A percentile compares a stretch with the other conserved stretches of the same genome.
phyloP scores from a whole-genome alignment of 2,797 vertebrate genomes.

The Gymnopithys bicolor region DNA sequence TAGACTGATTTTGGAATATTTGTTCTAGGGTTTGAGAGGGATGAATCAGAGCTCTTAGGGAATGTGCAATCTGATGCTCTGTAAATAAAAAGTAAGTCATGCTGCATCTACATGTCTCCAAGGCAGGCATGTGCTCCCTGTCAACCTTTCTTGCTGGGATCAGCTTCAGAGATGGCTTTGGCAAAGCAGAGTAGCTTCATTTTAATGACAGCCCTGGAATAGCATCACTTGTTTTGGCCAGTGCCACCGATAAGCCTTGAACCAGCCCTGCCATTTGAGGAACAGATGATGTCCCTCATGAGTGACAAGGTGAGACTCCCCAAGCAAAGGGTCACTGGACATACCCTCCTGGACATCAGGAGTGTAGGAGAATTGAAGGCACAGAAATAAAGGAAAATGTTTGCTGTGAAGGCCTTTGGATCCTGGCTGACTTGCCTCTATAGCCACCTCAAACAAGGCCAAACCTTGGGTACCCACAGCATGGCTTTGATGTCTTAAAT shows the following conservation, averaged over 20 bases:
- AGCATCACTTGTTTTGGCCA: background rate
- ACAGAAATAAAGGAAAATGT: background rate
- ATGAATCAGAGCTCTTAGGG: constrained; percentile 61
- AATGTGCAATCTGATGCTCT: constrained; percentile 50
- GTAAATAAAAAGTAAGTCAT: constrained; percentile 60
- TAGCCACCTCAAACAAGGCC: background rate
- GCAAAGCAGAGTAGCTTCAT: background rate
- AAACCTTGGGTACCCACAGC: accelerated
- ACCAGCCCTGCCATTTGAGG: constrained; percentile 1
- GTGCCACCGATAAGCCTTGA: background rate
- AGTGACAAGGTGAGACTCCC: background rate
- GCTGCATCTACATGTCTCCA: background rate
- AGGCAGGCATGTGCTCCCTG: constrained; percentile 25
- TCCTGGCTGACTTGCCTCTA: background rate
- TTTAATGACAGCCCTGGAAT: background rate
- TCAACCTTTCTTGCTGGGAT: constrained; percentile 15
- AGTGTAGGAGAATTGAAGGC: background rate
- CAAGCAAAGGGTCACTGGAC: background rate
- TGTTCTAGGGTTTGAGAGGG: constrained; percentile 61
- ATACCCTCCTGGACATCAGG: background rate
- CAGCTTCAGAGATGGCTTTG: background rate
- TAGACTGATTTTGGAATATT: constrained; percentile 60
- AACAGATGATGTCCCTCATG: background rate
- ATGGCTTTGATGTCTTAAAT: background rate
- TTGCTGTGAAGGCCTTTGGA: background rate